Base-by-base conservation (phyloP, 1,140 invertebrate species). In the Holotrichia oblita region DNA sequence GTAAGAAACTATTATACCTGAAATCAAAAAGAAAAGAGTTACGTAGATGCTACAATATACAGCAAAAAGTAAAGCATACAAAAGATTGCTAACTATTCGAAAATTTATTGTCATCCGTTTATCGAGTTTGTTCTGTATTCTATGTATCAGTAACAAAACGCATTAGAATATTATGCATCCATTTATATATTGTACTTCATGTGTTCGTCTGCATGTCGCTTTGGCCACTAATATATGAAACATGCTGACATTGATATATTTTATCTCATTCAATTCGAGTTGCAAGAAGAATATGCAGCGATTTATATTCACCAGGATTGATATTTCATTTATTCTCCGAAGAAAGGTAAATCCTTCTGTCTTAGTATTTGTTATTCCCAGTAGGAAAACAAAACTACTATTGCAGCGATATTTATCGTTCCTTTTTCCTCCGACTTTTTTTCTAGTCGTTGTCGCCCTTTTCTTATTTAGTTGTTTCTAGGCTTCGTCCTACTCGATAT, bases 271-370 rank as follows among this genome's bases (percentile, higher is more conserved):
- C 17, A 34, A 69, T 14, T 22, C 61, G 8, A 27, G 22, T 27
- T 69, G 17, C 22, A 27, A 69, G 61, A n/a, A 55, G 61, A 69
- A 69, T 69, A 69, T 69, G 61, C 61, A 69, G 22, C 61, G 61
- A 69, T 69, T 69, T 69, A 34, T 34, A 69, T 69, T 69, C 61
- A 10, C 61, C 61, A 22, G 61, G 61, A 69, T 69, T 69, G 61
- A 69, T 69, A 69, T 69, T 69, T 69, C 61, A 69, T 69, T 69
- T 69, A 69, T 69, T 69, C 61, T 69, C 61, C 22, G 61, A 27
- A 69, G 61, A 34, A 20, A 69, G 61, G 61, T 69, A 69, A 69
- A 69, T 69, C 61, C 61, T 69, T 69, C 61, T 69, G 22, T 20
- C 22, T 69, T 69, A 34, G 61, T 69, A 69, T 69, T 14, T 69